A percentile compares a stretch with the other conserved stretches of the same genome.
These are phyloP conservation scores for Drosophila hamatofila DNA, from an alignment of 2,888 invertebrate genomes.

Conservation along the genomic window DNA sequence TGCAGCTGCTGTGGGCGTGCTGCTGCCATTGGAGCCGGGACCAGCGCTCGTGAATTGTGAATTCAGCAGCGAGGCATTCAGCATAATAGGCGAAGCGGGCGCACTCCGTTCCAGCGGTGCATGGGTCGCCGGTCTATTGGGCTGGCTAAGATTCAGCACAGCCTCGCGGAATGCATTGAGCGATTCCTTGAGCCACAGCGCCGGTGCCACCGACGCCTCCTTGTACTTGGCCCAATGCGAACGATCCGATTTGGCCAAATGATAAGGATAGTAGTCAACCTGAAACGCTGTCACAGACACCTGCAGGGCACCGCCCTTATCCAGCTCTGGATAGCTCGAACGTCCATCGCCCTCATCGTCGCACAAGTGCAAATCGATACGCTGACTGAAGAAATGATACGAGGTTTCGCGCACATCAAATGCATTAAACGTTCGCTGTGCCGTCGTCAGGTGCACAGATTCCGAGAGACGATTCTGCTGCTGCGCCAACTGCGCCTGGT, in stretches of 20 bases:
- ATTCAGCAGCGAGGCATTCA: constrained; percentile 72
- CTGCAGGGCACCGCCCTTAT: constrained; percentile 97
- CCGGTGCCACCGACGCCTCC: constrained; percentile 92
- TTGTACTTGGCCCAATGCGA: constrained; percentile 95
- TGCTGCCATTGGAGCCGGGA: constrained; percentile 62
- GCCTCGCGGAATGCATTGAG: constrained; percentile 91
- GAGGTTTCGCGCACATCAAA: constrained; percentile 99
- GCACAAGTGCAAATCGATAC: constrained; percentile 97
- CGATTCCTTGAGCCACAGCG: constrained; percentile 94
- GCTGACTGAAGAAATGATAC: constrained; percentile 96
- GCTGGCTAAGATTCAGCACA: constrained; percentile 91
- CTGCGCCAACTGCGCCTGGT: constrained; percentile 90
- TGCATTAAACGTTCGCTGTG: constrained; percentile 90
- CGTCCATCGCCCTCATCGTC: constrained; percentile 96
- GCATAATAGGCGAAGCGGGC: constrained; percentile 81
- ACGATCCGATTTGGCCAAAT: constrained; percentile 94
- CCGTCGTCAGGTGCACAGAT: constrained; percentile 83
- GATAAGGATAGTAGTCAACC: constrained; percentile 98
- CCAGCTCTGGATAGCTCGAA: constrained; percentile 92
- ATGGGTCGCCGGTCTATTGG: constrained; percentile 85
- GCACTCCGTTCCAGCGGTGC: constrained; percentile 84
- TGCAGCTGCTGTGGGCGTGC: constrained; percentile 63
- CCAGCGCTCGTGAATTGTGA: constrained; percentile 68
- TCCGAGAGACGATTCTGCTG: constrained; percentile 82
- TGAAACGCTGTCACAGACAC: constrained; percentile 94